Evolutionary conservation across 2,888 invertebrate species (phyloP), one percentile per base, ranked within the genome.

Genomic region (Plagodis dolabraria): DNA sequence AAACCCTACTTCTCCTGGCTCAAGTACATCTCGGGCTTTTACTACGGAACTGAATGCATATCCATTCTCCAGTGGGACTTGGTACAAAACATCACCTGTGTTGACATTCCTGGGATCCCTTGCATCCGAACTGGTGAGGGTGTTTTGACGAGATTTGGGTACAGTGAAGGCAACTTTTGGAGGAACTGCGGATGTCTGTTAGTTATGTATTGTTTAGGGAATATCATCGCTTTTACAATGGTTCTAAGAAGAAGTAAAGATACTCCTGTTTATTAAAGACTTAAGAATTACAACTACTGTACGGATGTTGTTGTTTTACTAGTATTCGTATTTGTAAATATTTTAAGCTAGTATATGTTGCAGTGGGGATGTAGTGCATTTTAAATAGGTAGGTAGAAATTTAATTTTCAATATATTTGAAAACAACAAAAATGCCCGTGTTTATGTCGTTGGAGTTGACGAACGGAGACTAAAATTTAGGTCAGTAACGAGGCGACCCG

Each of bases 11-110:
- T 94, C 52, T 82, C 87, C 36, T 94, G 94, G 90, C 69, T 96
- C 0, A 95, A 95, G 71, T 96, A 95, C 73, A 72, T 94, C 0
- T 96, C 96, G 0, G 93, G 95, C 5, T 96, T 96, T 79, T 96
- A 95, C 78, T 96, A 95, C 72, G 94, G 95, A 2, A 93, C 94
- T 36, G 96, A 96, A 75, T 95, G 95, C 1, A 85, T 96, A n/a
- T 95, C 95, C 33, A 94, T 95, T 53, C 85, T 94, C 5, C 95
- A 95, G 71, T 96, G 96, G 96, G 85, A 89, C 51, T 84, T 93
- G 62, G 92, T 95, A 5, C 84, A 91, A 22, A 79, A 85, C 5
- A 95, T 96, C 56, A 94, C 92, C 53, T 96, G 96, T 67, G 86
- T 93, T 0, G 72, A 86, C 40, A 89, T 93, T 40, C 85, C 89